Evolutionary conservation across 2,113 vertebrate species (phyloP), one percentile per base, ranked within the genome.

Genomic region (Lates calcarifer): DNA sequence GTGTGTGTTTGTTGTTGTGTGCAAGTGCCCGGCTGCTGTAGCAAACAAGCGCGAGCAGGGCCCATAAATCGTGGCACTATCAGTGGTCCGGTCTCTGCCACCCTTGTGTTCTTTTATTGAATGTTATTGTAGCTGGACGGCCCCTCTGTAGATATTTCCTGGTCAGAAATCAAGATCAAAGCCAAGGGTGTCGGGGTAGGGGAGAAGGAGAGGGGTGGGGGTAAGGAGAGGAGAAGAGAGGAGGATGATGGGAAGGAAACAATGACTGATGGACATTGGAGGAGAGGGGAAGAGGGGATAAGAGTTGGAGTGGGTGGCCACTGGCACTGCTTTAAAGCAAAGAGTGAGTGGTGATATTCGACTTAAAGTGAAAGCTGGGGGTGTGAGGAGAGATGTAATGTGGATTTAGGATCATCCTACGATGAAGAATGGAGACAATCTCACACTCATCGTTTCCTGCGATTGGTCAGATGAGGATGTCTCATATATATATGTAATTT

Each of bases 131-230:
- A 83, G 87, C 84, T 64, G 82, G 87, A 90, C 68, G 70, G 75
- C 69, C 77, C 82, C 84, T 66, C n/a, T 82, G 79, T 79, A 89
- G 86, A 93, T 92, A 88, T 91, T 93, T 94, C 91, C 90, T 81
- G 89, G 89, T 92, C 79, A 85, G 78, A 91, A 92, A 93, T 91
- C 92, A 90, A 88, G 90, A 92, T 93, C 74, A 89, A 74, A 89
- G 77, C 76, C 2, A 47, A 67, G 69, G 84, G 79, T 84, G 51
- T 74, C 28, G 71, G 29, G 76, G 67, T 57, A n/a, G n/a, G 31
- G 49, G 77, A 20, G 37, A 75, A 68, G 74, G 37, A n/a, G 12
- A 24, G 22, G 53, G 26, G 12, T 5, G 29, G 9, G 26, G 49
- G 6, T 60, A 6, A 6, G 18, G 51, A 51, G 63, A 53, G 7